A percentile compares a stretch with the other conserved stretches of the same genome.
phyloP scores from a whole-genome alignment of 2,888 invertebrate species.

The Cataglyphis livida region DNA sequence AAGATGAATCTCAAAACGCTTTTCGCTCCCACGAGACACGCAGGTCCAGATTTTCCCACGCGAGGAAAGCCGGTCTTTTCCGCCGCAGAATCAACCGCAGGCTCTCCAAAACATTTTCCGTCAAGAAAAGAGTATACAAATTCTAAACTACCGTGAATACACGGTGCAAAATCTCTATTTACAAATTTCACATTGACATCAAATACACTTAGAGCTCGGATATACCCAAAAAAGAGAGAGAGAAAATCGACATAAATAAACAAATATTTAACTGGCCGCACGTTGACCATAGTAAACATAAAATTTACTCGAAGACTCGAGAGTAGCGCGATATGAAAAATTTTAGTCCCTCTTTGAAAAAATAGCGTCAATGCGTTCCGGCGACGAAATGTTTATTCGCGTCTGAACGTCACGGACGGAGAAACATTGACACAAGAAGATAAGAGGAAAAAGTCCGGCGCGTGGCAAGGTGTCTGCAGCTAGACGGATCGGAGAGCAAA shows the following conservation, averaged over 20 bases:
- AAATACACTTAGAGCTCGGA: slow-evolving; percentile 31
- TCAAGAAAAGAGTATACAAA: slow-evolving; percentile 21
- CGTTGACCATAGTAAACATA: slow-evolving; percentile 24
- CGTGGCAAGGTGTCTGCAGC: slow-evolving; percentile 72
- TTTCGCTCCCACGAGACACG: slow-evolving; percentile 7
- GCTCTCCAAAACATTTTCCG: slow-evolving; percentile 4
- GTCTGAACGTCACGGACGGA: slow-evolving; percentile 56
- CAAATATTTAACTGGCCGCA: slow-evolving; percentile 38
- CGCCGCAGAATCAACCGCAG: slow-evolving; percentile 1
- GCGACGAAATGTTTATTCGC: slow-evolving; percentile 73
- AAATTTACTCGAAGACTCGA: background rate
- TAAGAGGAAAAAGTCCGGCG: slow-evolving; percentile 69
- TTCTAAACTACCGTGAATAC: slow-evolving; percentile 28
- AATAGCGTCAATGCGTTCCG: slow-evolving; percentile 35
- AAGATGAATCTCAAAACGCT: slow-evolving; percentile 19
- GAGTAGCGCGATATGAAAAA: slow-evolving; percentile 24
- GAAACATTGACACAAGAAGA: slow-evolving; percentile 68
- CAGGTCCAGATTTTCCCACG: slow-evolving; percentile 63
- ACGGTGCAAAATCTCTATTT: background rate
- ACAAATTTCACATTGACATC: slow-evolving; percentile 18
- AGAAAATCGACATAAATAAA: slow-evolving; percentile 8
- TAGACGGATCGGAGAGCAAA: slow-evolving; percentile 43
- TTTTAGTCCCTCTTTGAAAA: background rate
- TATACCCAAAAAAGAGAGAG: background rate
- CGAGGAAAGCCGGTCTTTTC: slow-evolving; percentile 46